Evolutionary conservation across 2,888 invertebrate genomes (phyloP).

Genomic region (Oligia fasciuncula): DNA sequence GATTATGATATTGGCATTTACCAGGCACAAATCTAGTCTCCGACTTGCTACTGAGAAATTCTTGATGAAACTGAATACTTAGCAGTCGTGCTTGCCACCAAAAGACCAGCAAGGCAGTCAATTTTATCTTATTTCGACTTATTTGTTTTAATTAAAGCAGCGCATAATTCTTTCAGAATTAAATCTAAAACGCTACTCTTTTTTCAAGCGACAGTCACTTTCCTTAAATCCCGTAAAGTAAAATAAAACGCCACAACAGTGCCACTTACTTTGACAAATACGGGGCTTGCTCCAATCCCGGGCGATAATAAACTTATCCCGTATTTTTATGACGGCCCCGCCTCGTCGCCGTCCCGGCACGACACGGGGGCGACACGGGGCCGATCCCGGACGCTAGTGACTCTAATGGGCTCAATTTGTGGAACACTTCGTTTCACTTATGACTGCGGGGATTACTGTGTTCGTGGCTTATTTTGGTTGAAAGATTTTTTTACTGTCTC

Average conservation of each 20-base stretch:
- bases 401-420: constrained; percentile 59
- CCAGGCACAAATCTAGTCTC: background rate
- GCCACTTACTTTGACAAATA: constrained; percentile 61
- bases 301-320: constrained; percentile 60
- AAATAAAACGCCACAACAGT: constrained; percentile 58
- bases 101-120: background rate
- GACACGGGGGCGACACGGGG: constrained; percentile 48
- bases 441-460: constrained; percentile 46
- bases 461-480: constrained; percentile 16
- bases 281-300: constrained; percentile 58
- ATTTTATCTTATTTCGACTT: background rate
- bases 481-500: background rate
- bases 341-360: constrained; percentile 42
- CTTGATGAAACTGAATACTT: background rate
- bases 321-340: constrained; percentile 57
- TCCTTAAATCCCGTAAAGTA: constrained; percentile 51
- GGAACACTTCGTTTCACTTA: constrained; percentile 55
- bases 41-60: background rate
- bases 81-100: background rate
- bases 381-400: constrained; percentile 44
- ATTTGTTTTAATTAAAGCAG: constrained; percentile 30
- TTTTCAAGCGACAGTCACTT: constrained; percentile 32
- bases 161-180: constrained; percentile 13
- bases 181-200: constrained; percentile 12
- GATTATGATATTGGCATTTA: too few species aligned